A percentile compares a stretch with the other conserved stretches of the same genome.
Conservation (phyloP, 37 sponge, comb jelly and placozoan species). For the Chondrosia reniformis region DNA sequence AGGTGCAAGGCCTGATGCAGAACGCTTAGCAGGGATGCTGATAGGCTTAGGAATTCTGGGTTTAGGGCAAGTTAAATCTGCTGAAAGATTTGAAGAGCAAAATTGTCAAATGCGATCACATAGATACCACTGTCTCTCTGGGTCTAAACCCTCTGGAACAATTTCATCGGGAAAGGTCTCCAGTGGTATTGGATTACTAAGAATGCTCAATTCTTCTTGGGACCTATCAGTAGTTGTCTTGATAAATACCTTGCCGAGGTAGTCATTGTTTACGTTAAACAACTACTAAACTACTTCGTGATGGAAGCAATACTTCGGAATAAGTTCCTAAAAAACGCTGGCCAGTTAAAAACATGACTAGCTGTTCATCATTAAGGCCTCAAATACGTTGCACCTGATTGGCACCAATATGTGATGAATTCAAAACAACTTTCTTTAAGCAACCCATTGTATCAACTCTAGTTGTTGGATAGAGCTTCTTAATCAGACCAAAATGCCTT, state of each 20-base stretch:
- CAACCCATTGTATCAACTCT: conserved; percentile 11
- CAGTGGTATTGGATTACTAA: background rate
- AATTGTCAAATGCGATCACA: conserved; percentile 29
- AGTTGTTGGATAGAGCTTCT: conserved; percentile 7
- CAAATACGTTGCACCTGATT: background rate
- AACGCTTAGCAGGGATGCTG: too few relatives aligned
- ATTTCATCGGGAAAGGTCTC: background rate
- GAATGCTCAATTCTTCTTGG: background rate
- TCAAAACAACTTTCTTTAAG: background rate
- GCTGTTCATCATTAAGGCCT: background rate
- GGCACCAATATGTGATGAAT: background rate
- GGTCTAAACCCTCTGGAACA: conserved; percentile 15
- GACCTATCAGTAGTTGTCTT: background rate
- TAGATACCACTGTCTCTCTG: conserved; percentile 23
- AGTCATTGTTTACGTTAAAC: background rate
- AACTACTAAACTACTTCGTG: conserved; percentile 16
- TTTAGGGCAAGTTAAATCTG: too few relatives aligned
- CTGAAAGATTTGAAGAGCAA: conserved; percentile 12
- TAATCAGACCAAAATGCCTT: conserved; percentile 39
- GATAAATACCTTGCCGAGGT: conserved; percentile 14
- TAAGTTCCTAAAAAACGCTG: background rate
- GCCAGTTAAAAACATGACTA: conserved; percentile 25
- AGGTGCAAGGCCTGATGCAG: too few relatives aligned
- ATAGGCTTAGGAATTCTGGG: too few relatives aligned
- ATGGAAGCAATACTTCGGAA: conserved; percentile 19